Evolutionary conservation across 2,888 invertebrate species (phyloP).

Genomic region (Archaeoteleia sp.): DNA sequence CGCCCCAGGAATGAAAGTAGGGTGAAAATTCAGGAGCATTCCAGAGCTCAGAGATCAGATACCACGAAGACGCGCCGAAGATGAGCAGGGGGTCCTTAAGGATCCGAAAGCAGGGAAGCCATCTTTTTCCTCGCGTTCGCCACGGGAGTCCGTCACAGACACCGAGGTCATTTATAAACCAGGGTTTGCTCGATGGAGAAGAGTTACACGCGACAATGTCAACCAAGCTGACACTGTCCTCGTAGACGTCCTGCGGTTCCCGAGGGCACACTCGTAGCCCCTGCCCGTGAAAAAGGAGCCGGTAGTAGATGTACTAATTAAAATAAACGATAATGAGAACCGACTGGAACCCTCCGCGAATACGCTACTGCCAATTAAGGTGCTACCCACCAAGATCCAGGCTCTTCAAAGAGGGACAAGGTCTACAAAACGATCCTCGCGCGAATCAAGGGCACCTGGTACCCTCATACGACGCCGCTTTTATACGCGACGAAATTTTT

Average conservation of each 20-base stretch:
- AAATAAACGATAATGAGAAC: conserved; percentile 70
- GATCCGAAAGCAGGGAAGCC: conserved; percentile 32
- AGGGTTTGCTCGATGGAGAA: conserved; percentile 29
- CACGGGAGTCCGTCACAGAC: conserved; percentile 59
- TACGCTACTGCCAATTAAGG: conserved; percentile 67
- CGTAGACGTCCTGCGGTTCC: conserved; percentile 58
- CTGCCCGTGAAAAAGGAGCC: conserved; percentile 43
- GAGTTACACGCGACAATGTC: conserved; percentile 35
- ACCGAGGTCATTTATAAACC: conserved; percentile 58
- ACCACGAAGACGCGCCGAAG: conserved; percentile 52
- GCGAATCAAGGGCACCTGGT: conserved; percentile 47
- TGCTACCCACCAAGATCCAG: conserved; percentile 44
- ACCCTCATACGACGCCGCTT: conserved; percentile 18
- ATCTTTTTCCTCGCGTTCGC: conserved; percentile 57
- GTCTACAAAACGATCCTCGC: conserved; percentile 36
- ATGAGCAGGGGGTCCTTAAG: conserved; percentile 50
- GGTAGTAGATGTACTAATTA: conserved; percentile 66
- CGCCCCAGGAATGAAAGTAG: too few relatives aligned
- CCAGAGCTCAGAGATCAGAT: conserved; percentile 59
- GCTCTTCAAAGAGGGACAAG: conserved; percentile 23
- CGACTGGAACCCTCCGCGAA: conserved; percentile 58
- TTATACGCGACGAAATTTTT: conserved; percentile 12
- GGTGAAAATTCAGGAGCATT: conserved; percentile 61
- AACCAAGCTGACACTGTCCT: conserved; percentile 32
- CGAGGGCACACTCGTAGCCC: conserved; percentile 55